Evolutionary conservation across 2,113 vertebrate species (phyloP).

Genomic region (Carassius auratus): DNA sequence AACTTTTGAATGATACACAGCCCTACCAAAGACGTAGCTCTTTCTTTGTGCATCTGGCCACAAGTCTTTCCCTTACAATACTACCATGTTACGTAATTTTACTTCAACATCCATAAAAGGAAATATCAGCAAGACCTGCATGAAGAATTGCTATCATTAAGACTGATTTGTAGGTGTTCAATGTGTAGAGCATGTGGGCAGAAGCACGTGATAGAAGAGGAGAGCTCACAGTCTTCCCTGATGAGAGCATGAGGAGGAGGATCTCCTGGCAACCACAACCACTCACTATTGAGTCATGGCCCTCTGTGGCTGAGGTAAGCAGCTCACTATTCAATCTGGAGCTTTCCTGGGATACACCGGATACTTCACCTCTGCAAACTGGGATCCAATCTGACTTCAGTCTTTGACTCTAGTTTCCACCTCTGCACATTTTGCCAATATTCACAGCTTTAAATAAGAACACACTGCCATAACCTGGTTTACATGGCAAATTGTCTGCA

Average conservation of each 20-base stretch:
- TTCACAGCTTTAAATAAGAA: background rate
- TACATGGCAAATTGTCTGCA: background rate
- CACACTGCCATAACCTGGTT: background rate
- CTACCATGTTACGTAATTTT: background rate
- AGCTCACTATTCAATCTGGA: constrained; percentile 1
- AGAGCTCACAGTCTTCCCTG: constrained; percentile 39
- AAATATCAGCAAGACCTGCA: background rate
- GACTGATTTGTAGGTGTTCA: constrained; percentile 18
- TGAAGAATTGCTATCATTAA: constrained; percentile 22
- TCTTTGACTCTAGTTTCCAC: background rate
- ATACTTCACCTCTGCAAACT: background rate
- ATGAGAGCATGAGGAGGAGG: constrained; percentile 43
- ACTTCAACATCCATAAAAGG: background rate
- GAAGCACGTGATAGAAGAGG: constrained; percentile 31
- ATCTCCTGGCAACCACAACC: constrained; percentile 45
- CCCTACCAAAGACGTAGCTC: background rate
- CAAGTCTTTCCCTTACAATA: background rate
- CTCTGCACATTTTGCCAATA: constrained; percentile 4
- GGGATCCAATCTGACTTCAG: background rate
- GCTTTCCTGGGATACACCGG: constrained; percentile 14
- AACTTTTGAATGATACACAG: no score
- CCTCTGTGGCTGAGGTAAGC: constrained; percentile 25
- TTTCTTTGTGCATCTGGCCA: background rate
- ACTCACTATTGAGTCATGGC: constrained; percentile 45
- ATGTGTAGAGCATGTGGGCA: constrained; percentile 24